A percentile compares a stretch with the other conserved stretches of the same genome.
Conservation (phyloP, 2,888 invertebrate species). For the Hypercompe scribonia region DNA sequence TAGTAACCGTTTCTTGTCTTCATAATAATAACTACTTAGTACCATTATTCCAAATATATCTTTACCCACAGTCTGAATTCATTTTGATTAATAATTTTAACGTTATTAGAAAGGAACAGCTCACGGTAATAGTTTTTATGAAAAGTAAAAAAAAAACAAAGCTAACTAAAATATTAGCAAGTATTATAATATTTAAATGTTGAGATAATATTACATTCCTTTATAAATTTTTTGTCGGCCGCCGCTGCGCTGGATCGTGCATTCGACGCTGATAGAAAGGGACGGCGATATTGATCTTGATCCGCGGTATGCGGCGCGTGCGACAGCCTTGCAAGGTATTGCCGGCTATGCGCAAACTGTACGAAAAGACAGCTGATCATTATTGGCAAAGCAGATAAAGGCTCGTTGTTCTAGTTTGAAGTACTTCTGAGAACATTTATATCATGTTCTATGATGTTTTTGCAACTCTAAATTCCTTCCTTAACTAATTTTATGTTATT, state of each 20-base stretch:
- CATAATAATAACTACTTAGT: too few relatives aligned
- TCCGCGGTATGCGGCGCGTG: conserved; percentile 60
- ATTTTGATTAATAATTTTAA: neutral
- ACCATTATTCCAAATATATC: too few relatives aligned
- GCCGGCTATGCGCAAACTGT: conserved; percentile 29
- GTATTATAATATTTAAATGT: neutral
- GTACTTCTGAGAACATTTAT: neutral
- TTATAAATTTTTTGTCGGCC: conserved; percentile 44
- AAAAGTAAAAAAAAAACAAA: neutral
- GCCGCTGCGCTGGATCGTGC: neutral
- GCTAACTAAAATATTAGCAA: neutral
- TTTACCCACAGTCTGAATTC: neutral
- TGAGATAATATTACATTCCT: conserved; percentile 35
- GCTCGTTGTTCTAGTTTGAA: conserved; percentile 2
- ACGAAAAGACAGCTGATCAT: conserved; percentile 50
- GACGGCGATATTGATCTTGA: conserved; percentile 60
- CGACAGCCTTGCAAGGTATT: conserved; percentile 65
- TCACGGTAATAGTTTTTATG: neutral
- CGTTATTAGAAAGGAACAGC: neutral
- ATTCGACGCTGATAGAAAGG: conserved; percentile 47
- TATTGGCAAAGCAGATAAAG: conserved; percentile 25
- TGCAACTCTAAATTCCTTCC: too few relatives aligned
- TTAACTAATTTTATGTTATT: too few relatives aligned
- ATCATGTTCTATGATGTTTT: neutral
- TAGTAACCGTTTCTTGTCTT: too few relatives aligned